phyloP scores from a whole-genome alignment of 2,113 vertebrate genomes.

The Eretmochelys imbricata region DNA sequence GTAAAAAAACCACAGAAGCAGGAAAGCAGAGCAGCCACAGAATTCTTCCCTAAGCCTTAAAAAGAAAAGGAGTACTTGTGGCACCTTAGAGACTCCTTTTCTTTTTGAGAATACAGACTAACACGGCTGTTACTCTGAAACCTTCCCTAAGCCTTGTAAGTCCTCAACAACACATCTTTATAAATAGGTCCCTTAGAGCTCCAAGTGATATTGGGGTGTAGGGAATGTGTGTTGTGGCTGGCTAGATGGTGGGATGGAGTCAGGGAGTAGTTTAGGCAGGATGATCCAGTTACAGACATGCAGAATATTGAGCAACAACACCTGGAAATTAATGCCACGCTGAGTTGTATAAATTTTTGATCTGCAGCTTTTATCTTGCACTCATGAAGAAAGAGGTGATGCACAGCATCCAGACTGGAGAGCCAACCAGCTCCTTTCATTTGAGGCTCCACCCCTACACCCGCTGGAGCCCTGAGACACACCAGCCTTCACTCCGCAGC shows the following conservation, averaged over 20 bases:
- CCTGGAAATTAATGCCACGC: fast-evolving
- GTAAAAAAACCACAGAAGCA: neutral
- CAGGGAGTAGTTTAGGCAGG: neutral
- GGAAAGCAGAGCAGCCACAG: neutral
- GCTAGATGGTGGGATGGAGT: neutral
- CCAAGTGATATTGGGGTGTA: neutral
- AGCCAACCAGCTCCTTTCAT: too few relatives aligned
- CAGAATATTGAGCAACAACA: neutral
- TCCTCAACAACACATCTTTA: neutral
- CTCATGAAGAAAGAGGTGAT: too few relatives aligned
- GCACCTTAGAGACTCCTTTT: too few relatives aligned
- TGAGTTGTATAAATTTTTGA: neutral
- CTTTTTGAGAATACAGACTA: too few relatives aligned
- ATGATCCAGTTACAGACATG: neutral
- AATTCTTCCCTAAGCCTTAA: neutral
- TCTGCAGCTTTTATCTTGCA: too few relatives aligned
- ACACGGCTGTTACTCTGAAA: too few relatives aligned
- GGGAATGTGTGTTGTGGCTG: fast-evolving
- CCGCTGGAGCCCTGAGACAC: too few relatives aligned
- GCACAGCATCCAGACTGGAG: too few relatives aligned
- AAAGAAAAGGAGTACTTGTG: too few relatives aligned
- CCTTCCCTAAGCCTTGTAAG: neutral
- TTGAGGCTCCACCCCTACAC: too few relatives aligned
- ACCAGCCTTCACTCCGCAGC: too few relatives aligned
- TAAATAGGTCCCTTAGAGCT: neutral